Conservation (phyloP, 2,888 invertebrate genomes). For the Drosophila mulleri region DNA sequence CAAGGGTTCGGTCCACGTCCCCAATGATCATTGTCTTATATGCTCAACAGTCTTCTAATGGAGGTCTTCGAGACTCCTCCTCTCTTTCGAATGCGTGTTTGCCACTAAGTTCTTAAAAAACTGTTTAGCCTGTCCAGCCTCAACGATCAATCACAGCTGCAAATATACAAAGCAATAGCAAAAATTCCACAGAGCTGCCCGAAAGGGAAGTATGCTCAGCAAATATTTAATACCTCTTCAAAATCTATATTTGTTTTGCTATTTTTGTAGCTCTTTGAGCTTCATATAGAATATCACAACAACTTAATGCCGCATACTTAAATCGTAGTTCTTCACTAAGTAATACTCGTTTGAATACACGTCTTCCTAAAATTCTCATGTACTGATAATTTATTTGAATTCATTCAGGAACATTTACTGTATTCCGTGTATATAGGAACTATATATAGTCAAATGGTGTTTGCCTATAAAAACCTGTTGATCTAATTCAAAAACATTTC, state of each 20-base stretch:
- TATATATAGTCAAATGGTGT: no score
- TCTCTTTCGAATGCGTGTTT: slow-evolving; percentile 41
- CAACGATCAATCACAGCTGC: slow-evolving; percentile 40
- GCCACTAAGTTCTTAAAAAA: slow-evolving; percentile 73
- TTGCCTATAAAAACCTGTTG: no score
- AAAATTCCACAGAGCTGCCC: background rate
- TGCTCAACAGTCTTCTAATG: slow-evolving; percentile 16
- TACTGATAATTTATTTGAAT: no score
- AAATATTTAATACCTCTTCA: background rate
- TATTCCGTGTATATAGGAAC: no score
- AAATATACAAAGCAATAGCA: background rate
- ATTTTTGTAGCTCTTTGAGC: background rate
- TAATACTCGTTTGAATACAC: no score
- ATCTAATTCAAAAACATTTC: no score
- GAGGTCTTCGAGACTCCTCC: background rate
- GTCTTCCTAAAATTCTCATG: no score
- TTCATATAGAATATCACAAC: background rate
- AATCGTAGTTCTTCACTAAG: no score
- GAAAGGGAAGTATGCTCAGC: background rate
- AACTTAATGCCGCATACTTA: background rate
- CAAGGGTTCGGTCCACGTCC: slow-evolving; percentile 39
- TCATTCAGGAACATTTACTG: no score
- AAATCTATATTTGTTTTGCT: slow-evolving; percentile 2
- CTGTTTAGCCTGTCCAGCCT: slow-evolving; percentile 60
- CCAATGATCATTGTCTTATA: slow-evolving; percentile 51